Percentiles rank a stretch among this genome's conserved stretches.
phyloP scores from a whole-genome alignment of 2,888 invertebrate genomes.

The Metacarcinus magister region DNA sequence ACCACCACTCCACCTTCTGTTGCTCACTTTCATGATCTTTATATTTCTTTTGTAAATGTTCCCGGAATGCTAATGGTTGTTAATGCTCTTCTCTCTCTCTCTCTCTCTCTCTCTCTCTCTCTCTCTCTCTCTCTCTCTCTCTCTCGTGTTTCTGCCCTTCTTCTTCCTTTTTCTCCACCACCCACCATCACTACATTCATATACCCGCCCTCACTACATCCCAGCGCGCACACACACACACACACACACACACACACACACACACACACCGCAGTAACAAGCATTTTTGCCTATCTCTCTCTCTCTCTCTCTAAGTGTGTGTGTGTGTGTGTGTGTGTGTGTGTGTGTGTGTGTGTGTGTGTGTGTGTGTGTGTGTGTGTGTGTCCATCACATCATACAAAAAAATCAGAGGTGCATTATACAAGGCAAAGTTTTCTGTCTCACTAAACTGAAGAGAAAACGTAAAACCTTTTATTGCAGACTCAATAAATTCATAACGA shows the following conservation, averaged over 20 bases:
- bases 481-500: background rate
- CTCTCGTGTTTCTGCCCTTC: background rate
- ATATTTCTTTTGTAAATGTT: background rate
- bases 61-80: background rate
- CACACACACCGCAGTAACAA: no score
- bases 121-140: background rate
- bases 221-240: background rate
- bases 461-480: background rate
- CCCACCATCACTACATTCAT: background rate
- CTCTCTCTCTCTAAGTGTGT: no score
- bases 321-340: no score
- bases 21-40: background rate
- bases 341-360: no score
- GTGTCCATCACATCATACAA: background rate
- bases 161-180: background rate
- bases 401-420: background rate
- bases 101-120: constrained; percentile 5
- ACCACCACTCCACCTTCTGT: background rate
- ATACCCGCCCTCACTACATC: background rate
- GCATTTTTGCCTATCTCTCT: background rate
- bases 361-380: background rate
- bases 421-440: background rate
- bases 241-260: constrained; percentile 52
- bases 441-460: background rate
- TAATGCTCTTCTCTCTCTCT: background rate